A percentile compares a stretch with the other conserved stretches of the same genome.
Evolutionary conservation across 2,888 invertebrate genomes (phyloP).

Genomic region (Anagyrus pseudococci): DNA sequence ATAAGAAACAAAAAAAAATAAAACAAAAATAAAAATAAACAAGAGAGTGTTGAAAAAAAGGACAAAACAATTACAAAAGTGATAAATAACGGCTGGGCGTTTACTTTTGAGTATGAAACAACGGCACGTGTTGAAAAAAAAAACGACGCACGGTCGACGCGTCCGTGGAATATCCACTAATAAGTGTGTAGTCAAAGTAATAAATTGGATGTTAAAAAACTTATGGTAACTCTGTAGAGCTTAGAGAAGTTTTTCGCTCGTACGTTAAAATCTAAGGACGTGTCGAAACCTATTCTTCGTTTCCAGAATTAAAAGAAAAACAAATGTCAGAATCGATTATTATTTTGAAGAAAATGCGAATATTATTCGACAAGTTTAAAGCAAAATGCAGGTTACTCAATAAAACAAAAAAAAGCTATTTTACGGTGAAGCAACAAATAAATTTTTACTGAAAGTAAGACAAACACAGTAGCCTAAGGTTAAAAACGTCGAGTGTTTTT

Average conservation of each 20-base stretch:
- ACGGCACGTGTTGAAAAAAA: background rate
- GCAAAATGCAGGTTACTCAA: background rate
- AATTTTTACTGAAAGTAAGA: conserved; percentile 37
- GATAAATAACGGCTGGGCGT: background rate
- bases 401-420: background rate
- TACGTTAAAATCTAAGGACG: conserved; percentile 23
- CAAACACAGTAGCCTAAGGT: conserved; percentile 34
- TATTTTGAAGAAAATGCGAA: background rate
- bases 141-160: background rate
- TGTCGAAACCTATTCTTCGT: conserved; percentile 10
- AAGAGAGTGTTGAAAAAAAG: background rate
- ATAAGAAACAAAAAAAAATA: conserved; percentile 13
- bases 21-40: background rate
- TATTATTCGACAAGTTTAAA: background rate
- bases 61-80: background rate
- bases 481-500: conserved; percentile 41
- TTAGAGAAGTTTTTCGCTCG: conserved; percentile 28
- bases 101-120: background rate
- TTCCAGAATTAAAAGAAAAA: background rate
- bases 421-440: background rate
- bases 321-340: too few relatives aligned
- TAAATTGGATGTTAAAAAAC: conserved; percentile 31
- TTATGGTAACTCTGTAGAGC: conserved; percentile 22
- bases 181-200: conserved; percentile 22
- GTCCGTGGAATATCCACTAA: conserved; percentile 8